Percentiles rank a stretch among this genome's conserved stretches.
phyloP scores from a whole-genome alignment of 2,797 vertebrate genomes.

The Vespertilio murinus region DNA sequence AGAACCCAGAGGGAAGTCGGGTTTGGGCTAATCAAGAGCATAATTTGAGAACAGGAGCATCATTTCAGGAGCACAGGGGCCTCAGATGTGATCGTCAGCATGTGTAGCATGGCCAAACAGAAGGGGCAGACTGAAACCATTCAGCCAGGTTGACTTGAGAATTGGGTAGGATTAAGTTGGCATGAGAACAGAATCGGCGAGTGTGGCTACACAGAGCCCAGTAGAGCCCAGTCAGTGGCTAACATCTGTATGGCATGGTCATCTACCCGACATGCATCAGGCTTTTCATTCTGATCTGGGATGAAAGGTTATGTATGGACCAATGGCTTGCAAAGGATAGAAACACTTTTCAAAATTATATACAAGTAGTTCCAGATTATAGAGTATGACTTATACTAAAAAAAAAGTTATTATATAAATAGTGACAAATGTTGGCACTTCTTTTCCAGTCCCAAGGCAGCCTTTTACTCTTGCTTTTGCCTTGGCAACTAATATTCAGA shows the following conservation, averaged over 20 bases:
- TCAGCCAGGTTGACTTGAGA: not conserved
- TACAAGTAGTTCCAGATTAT: not conserved
- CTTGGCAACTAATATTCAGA: not conserved
- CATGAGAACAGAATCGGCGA: not conserved
- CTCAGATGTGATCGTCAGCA: not conserved
- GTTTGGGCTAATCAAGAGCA: not conserved
- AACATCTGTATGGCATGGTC: not conserved
- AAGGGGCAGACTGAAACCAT: not conserved
- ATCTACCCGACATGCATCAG: not conserved
- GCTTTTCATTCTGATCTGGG: not conserved
- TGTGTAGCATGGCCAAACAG: too few species aligned
- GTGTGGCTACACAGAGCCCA: not conserved
- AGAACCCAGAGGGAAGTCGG: not conserved
- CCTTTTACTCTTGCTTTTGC: not conserved
- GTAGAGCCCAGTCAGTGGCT: not conserved
- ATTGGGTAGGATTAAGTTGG: too few species aligned
- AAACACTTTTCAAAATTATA: not conserved
- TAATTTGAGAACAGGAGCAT: not conserved
- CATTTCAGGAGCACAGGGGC: not conserved
- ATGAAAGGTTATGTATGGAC: not conserved
- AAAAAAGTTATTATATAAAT: not conserved
- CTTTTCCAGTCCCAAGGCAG: not conserved
- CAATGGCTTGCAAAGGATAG: not conserved
- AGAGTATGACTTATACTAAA: not conserved
- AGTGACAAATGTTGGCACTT: not conserved